Base-by-base conservation (phyloP, 35 echinoderm and acorn worm species). In the Heliocidaris erythrogramma region DNA sequence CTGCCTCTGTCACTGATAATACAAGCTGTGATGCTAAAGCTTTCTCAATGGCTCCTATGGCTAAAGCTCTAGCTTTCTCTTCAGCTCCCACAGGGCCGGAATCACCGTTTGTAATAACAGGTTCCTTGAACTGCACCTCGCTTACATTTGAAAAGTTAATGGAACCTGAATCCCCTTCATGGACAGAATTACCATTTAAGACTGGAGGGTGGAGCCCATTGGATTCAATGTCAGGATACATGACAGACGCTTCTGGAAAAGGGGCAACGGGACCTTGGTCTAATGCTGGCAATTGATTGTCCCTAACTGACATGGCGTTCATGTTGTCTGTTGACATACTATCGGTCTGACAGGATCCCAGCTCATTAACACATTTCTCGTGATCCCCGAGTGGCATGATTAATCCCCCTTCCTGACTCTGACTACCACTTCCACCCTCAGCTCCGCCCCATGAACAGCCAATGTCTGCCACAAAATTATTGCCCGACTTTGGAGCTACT, bases 381-480 rank as follows among this genome's bases (percentile, higher is more conserved):
- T 59, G 47, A 92, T 92, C 91, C 48, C 31, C 48, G 49, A 59
- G 48, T 59, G 47, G 47, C 29, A 49, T 49, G 91, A 92, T 92
- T 92, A 92, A 92, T 21, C 49, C 91, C 91, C 48, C 91, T 92
- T 92, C 91, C 48, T 59, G 91, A 92, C 91, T 49, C 50, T 92
- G 91, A 92, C 31, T 59, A 59, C 91, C 50, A 49, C 50, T 59
- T 92, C 91, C 91, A 49, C 47, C 48, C 50, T 49, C 91, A 59
- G 49, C 91, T 92, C 91, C 91, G 49, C 91, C 91, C 91, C 91
- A 50, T 13, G 10, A 32, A 92, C 48, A 30, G 47, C 91, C 50
- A 5, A 47, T 92, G 49, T 59, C 31, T 92, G 87, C 31, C 9
- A 18, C 4, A 42, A 1, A 32, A 48, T 89, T 32, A 17, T 32